A percentile compares a stretch with the other conserved stretches of the same genome.
phyloP scores from a whole-genome alignment of 2,797 vertebrate genomes.

The Lepilemur ruficaudatus region DNA sequence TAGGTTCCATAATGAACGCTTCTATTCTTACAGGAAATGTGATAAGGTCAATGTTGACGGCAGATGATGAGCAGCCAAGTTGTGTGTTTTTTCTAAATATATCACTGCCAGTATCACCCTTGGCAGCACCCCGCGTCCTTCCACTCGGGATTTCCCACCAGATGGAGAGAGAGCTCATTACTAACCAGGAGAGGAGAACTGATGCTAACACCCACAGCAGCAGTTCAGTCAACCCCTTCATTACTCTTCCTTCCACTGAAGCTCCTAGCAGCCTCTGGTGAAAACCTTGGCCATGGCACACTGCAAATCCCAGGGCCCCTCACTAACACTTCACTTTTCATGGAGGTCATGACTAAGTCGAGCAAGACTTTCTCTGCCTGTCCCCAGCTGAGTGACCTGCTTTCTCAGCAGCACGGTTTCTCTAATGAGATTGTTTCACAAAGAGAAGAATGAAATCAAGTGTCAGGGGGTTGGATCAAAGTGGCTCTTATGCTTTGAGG shows the following conservation, averaged over 20 bases:
- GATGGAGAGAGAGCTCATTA: constrained; percentile 61
- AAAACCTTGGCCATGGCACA: neutral
- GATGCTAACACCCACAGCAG: constrained; percentile 56
- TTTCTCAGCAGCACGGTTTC: constrained; percentile 73
- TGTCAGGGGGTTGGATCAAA: constrained; percentile 67
- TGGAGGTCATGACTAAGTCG: constrained; percentile 64
- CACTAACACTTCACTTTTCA: constrained; percentile 57
- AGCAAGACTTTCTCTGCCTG: constrained; percentile 58
- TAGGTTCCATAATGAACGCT: constrained; percentile 14
- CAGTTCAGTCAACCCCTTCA: constrained; percentile 52
- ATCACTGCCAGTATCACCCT: constrained; percentile 52
- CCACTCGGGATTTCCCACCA: constrained; percentile 48
- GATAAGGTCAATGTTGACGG: constrained; percentile 59
- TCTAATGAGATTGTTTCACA: constrained; percentile 79
- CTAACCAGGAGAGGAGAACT: constrained; percentile 9
- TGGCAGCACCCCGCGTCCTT: constrained; percentile 52
- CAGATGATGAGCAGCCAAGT: constrained; percentile 30
- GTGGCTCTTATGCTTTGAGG: constrained; percentile 47
- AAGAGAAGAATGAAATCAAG: constrained; percentile 72
- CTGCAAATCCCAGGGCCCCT: constrained; percentile 61
- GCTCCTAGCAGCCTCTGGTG: constrained; percentile 53
- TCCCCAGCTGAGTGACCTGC: constrained; percentile 75
- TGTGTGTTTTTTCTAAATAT: constrained; percentile 66
- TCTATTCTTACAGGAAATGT: constrained; percentile 51
- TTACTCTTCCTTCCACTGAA: constrained; percentile 56